Evolutionary conservation across 2,888 invertebrate genomes (phyloP), one percentile per base, ranked within the genome.

Genomic region (Periphyllus acericola): DNA sequence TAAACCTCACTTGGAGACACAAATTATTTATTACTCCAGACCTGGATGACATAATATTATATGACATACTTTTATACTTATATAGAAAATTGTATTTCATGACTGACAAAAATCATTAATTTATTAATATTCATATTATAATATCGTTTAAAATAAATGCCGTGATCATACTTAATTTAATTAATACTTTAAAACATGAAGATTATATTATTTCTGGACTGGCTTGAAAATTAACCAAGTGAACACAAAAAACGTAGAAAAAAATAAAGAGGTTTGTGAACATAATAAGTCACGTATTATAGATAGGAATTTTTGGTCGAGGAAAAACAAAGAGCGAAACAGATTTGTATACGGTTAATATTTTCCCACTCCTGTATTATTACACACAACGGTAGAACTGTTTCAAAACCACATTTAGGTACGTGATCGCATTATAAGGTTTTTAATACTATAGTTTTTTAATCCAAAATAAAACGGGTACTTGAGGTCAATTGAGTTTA

Each of bases 11-110:
- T 81, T 25, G 74, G 60, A 85, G 76, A 72, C 71, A 86, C 79
- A 74, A 81, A 79, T 80, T 87, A 87, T 81, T 80, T 66, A 85
- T 85, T 85, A 85, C 84, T 87, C 87, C 87, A 87, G 87, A 74
- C 87, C 87, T 81, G 87, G 81, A 87, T 87, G 87, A 81, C 87
- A 87, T 81, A 87, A 87, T 87, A 85, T 32, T 25, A 68, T 46
- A 80, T 78, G 72, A 86, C 84, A 78, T 52, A 68, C 66, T 85
- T 85, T 76, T 19, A 85, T 36, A 19, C 14, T 3, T 4, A 34
- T 9, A 60, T 25, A 82, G 17, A 83, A 75, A 75, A 83, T 29
- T 66, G 74, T 25, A 36, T 40, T 76, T 76, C 75, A 29, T 66
- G 29, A 60, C 66, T 19, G 14, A 46, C n/a, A 19, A 52, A 25